Evolutionary conservation across 2,113 vertebrate genomes (phyloP).

Genomic region (Salvelinus alpinus): DNA sequence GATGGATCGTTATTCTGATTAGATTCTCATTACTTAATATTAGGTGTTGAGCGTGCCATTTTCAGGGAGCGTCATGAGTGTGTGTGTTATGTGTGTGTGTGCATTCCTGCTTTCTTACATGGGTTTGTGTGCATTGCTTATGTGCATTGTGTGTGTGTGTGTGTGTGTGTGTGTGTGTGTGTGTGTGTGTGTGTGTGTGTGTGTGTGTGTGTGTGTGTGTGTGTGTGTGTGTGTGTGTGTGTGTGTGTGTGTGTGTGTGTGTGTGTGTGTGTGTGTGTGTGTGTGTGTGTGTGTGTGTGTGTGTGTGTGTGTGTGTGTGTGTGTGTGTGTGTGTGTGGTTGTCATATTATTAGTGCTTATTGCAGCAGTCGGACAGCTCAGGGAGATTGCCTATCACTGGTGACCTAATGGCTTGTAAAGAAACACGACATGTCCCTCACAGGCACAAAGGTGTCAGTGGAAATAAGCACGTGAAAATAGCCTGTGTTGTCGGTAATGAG

Average conservation of each 20-base stretch:
- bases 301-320: no score
- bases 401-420: slow-evolving; percentile 18
- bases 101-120: no score
- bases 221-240: no score
- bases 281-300: no score
- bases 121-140: background rate
- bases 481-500: slow-evolving; percentile 8
- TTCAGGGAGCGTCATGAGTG: background rate
- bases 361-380: slow-evolving; percentile 1
- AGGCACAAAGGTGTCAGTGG: slow-evolving; percentile 3
- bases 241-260: no score
- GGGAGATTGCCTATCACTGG: slow-evolving; percentile 18
- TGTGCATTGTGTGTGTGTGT: background rate
- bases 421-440: background rate
- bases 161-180: no score
- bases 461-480: slow-evolving; percentile 4
- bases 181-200: no score
- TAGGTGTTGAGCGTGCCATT: background rate
- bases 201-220: background rate
- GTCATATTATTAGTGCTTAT: background rate
- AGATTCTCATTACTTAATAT: slow-evolving; percentile 17
- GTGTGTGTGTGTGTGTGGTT: background rate
- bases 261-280: no score
- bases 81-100: slow-evolving; percentile 1
- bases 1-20: background rate